phyloP scores from a whole-genome alignment of 2,888 invertebrate genomes.

The Tiphia femorata region DNA sequence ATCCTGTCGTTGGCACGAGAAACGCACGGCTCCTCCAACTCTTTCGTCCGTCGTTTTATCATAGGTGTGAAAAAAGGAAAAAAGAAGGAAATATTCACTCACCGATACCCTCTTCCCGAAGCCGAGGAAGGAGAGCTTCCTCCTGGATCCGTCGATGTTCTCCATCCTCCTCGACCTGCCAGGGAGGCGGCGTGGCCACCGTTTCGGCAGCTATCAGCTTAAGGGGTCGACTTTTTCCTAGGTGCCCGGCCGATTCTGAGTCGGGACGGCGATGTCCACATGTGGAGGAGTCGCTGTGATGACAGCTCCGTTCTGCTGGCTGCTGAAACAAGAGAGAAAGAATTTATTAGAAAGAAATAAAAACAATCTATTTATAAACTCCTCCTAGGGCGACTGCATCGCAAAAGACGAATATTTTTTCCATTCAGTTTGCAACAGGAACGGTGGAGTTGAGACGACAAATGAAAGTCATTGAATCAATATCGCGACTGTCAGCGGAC shows the following conservation, averaged over 20 bases:
- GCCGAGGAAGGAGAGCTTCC: constrained; percentile 82
- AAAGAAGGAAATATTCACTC: constrained; percentile 35
- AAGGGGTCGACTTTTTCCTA: constrained; percentile 65
- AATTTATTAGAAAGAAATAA: too few relatives aligned
- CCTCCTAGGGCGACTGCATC: too few relatives aligned
- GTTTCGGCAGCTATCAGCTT: constrained; percentile 38
- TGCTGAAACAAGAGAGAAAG: constrained; percentile 51
- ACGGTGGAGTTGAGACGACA: too few relatives aligned
- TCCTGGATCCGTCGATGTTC: constrained; percentile 70
- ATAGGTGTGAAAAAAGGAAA: too few relatives aligned
- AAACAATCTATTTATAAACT: too few relatives aligned
- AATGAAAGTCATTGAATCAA: too few relatives aligned
- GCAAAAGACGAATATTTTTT: too few relatives aligned
- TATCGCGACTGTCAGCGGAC: too few relatives aligned
- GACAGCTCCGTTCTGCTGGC: constrained; percentile 64
- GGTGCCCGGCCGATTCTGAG: constrained; percentile 68
- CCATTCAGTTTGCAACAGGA: too few relatives aligned
- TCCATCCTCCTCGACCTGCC: constrained; percentile 51
- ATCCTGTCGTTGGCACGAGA: too few relatives aligned
- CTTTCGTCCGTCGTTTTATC: too few relatives aligned
- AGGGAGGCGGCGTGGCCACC: constrained; percentile 20
- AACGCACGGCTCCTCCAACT: too few relatives aligned
- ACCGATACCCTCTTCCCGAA: constrained; percentile 75
- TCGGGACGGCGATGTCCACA: constrained; percentile 68
- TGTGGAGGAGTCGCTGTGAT: constrained; percentile 66